phyloP scores from a whole-genome alignment of 2,888 invertebrate species.

The Leucozona laternaria region DNA sequence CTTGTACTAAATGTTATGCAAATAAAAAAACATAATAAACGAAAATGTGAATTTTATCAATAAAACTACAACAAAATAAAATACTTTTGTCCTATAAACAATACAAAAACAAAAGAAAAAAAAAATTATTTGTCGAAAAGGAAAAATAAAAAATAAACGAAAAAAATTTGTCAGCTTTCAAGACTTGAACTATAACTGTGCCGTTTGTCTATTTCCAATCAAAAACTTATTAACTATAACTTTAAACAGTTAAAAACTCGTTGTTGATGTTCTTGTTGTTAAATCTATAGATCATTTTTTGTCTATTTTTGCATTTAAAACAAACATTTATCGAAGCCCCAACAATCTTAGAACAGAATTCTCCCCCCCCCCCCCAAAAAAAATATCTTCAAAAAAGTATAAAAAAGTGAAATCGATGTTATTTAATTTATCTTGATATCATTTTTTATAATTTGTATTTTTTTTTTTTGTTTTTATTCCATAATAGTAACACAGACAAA shows the following conservation, averaged over 20 bases:
- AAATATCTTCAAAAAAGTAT: conserved; percentile 39
- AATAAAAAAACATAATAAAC: conserved; percentile 38
- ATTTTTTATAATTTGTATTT: neutral
- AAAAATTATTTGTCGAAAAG: conserved; percentile 31
- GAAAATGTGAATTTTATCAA: conserved; percentile 54
- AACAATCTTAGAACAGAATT: conserved; percentile 33
- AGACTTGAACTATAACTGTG: conserved; percentile 38
- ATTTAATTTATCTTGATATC: conserved; percentile 9
- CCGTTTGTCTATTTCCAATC: conserved; percentile 49
- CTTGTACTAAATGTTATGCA: conserved; percentile 54
- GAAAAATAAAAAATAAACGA: conserved; percentile 9
- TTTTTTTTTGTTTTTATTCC: neutral
- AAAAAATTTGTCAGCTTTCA: conserved; percentile 54
- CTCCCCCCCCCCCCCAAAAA: too few species aligned
- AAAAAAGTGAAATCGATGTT: conserved; percentile 53
- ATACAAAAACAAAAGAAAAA: conserved; percentile 26
- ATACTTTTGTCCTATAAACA: conserved; percentile 35
- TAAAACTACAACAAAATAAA: neutral
- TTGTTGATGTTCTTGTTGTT: conserved; percentile 74
- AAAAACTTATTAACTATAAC: conserved; percentile 27
- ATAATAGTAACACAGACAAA: conserved; percentile 2
- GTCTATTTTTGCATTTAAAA: conserved; percentile 72
- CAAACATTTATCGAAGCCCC: conserved; percentile 17
- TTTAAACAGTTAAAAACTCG: conserved; percentile 45
- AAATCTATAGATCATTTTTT: conserved; percentile 72